Evolutionary conservation across 2,888 invertebrate genomes (phyloP).

Genomic region (Ichneumoninae sp.): DNA sequence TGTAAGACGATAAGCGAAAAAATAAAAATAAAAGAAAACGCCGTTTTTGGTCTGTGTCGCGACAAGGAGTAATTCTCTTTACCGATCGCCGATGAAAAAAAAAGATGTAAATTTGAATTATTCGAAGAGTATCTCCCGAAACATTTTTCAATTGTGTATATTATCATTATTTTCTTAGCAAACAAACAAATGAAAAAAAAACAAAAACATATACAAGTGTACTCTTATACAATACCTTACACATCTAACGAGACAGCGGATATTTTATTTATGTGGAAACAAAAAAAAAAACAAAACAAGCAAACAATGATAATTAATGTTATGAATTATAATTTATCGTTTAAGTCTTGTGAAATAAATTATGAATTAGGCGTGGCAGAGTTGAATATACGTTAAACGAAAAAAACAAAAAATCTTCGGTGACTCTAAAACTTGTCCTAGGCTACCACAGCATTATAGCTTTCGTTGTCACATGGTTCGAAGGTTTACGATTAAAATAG

Average conservation of each 20-base stretch:
- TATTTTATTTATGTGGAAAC: constrained; percentile 77
- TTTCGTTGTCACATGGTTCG: constrained; percentile 76
- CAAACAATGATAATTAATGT: constrained; percentile 71
- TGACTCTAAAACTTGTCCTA: constrained; percentile 73
- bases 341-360: constrained; percentile 66
- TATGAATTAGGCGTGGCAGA: constrained; percentile 57
- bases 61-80: constrained; percentile 72
- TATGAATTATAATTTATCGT: constrained; percentile 71
- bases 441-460: constrained; percentile 76
- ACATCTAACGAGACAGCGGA: constrained; percentile 73
- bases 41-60: constrained; percentile 68
- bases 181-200: constrained; percentile 71
- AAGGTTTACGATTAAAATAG: constrained; percentile 69
- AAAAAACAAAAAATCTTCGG: constrained; percentile 64
- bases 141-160: constrained; percentile 83
- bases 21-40: constrained; percentile 37
- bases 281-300: constrained; percentile 55
- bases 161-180: constrained; percentile 82
- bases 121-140: constrained; percentile 81
- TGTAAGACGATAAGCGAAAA: not conserved
- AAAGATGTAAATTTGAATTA: constrained; percentile 82
- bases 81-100: constrained; percentile 65
- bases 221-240: constrained; percentile 72
- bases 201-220: constrained; percentile 78
- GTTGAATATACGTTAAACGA: constrained; percentile 56